Percentiles rank a stretch among this genome's conserved stretches.
Evolutionary conservation across 53 echinoderm and acorn worm genomes (phyloP).

Genomic region (Mesocentrotus franciscanus): DNA sequence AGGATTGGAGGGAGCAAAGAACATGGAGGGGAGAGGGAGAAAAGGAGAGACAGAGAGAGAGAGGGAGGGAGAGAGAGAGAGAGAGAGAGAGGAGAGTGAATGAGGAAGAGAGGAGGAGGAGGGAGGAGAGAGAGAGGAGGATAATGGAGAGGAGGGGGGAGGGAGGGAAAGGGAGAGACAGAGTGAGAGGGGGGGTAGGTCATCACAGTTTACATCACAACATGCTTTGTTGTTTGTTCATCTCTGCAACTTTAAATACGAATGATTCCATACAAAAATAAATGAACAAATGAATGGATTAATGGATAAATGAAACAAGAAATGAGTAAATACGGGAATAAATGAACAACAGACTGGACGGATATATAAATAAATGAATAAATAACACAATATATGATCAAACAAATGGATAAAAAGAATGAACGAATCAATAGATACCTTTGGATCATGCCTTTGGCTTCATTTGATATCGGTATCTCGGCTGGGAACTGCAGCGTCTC

Average conservation of each 20-base stretch:
- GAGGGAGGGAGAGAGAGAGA: too few species aligned
- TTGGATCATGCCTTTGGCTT: slow-evolving; percentile 84
- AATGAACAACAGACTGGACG: background rate
- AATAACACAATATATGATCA: background rate
- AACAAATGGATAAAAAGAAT: background rate
- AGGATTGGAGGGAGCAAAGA: too few species aligned
- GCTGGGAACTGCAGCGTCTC: slow-evolving; percentile 94
- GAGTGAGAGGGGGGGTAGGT: background rate
- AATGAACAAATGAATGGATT: background rate
- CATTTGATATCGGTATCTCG: slow-evolving; percentile 90
- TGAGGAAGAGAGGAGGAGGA: background rate
- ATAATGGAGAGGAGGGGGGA: background rate
- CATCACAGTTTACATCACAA: too few species aligned
- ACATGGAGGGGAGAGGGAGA: too few species aligned
- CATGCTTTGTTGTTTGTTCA: too few species aligned
- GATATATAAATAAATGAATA: background rate
- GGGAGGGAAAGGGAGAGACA: background rate
- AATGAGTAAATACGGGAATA: background rate
- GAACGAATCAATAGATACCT: slow-evolving; percentile 66
- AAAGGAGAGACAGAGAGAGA: too few species aligned
- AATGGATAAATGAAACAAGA: background rate
- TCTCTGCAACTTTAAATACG: background rate
- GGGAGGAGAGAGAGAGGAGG: background rate
- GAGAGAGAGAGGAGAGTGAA: background rate
- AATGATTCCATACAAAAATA: background rate